Conservation (phyloP, 2,113 vertebrate species). For the Sterrhoptilus dennistouni region DNA sequence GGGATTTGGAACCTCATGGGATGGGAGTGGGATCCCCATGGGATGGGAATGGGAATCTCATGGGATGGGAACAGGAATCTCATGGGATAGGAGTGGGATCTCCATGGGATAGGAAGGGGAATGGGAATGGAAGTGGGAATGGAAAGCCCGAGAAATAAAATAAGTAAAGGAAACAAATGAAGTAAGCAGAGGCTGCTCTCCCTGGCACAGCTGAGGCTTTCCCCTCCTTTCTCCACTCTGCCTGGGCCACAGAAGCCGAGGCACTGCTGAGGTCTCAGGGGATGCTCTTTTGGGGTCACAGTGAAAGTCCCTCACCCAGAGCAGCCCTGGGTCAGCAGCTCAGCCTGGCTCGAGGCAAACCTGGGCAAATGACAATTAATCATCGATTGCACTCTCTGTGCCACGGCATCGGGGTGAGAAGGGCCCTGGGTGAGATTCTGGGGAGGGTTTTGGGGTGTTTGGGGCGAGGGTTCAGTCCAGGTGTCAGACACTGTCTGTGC, state of each 20-base stretch:
- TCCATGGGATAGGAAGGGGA: no score
- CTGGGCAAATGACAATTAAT: neutral
- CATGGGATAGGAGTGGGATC: no score
- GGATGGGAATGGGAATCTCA: neutral
- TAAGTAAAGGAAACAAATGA: neutral
- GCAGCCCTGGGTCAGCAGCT: neutral
- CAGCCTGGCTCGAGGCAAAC: neutral
- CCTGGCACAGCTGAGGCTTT: neutral
- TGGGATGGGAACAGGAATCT: no score
- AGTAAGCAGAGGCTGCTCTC: neutral
- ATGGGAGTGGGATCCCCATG: neutral
- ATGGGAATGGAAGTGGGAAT: no score
- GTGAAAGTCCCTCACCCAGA: neutral
- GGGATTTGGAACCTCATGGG: no score
- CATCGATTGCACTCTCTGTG: fast-evolving
- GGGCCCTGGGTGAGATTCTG: neutral
- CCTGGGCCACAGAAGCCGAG: neutral
- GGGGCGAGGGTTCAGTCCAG: neutral
- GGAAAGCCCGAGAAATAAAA: neutral
- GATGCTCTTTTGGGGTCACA: neutral
- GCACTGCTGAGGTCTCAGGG: fast-evolving
- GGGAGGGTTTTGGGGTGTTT: neutral
- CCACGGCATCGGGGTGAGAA: fast-evolving
- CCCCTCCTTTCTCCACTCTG: neutral
- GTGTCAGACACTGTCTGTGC: neutral